These are phyloP conservation scores for Triplophysa dalaica DNA, from an alignment of 2,113 vertebrate species.

Conservation along the genomic window DNA sequence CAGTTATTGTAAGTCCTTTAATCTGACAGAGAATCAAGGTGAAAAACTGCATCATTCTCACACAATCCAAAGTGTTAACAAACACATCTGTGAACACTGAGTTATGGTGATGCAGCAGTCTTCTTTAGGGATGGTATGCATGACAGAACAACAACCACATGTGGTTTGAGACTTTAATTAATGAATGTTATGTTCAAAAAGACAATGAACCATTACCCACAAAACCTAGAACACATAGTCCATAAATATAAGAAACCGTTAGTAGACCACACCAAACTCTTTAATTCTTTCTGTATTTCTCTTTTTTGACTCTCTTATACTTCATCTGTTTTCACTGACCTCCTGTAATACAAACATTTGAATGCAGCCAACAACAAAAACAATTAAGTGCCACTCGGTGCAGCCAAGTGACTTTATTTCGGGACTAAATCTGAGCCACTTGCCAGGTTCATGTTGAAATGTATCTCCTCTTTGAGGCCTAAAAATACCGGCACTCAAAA, in stretches of 20 bases:
- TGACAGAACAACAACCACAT: constrained; percentile 4
- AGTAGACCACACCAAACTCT: constrained; percentile 52
- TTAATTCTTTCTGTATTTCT: background rate
- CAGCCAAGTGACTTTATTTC: too few relatives aligned
- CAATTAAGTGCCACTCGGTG: background rate
- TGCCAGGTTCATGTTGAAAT: background rate
- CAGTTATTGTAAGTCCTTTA: too few relatives aligned
- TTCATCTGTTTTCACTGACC: background rate
- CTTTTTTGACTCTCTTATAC: background rate
- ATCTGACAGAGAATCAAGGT: too few relatives aligned
- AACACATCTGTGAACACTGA: constrained; percentile 1
- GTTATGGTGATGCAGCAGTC: constrained; percentile 37
- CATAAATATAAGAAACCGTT: constrained; percentile 55
- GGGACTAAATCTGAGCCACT: too few relatives aligned
- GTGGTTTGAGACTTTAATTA: constrained; percentile 56
- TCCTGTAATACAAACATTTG: background rate
- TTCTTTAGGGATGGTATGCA: background rate
- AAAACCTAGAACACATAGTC: constrained; percentile 50
- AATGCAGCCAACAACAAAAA: background rate
- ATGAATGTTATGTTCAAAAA: constrained; percentile 44
- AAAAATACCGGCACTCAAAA: constrained; percentile 13
- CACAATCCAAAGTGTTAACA: constrained; percentile 6
- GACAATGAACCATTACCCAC: constrained; percentile 51
- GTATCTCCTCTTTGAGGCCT: constrained; percentile 4
- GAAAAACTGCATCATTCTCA: constrained; percentile 10